phyloP scores from a whole-genome alignment of 53 echinoderm and acorn worm genomes.

The Holothuria scabra region DNA sequence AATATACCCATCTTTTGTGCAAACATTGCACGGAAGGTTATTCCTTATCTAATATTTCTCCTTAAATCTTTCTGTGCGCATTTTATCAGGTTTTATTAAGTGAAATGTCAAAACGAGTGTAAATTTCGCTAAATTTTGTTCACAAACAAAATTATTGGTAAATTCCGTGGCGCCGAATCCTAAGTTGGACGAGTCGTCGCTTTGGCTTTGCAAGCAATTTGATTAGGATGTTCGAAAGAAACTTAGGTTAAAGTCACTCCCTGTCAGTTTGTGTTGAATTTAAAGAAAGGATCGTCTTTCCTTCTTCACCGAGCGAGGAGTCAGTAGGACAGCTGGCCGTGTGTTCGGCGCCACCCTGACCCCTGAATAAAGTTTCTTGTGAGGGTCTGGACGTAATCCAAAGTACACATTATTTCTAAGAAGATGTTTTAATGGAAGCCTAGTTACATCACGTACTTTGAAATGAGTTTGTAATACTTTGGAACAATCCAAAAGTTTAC shows the following conservation, averaged over 20 bases:
- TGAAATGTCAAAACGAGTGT: slow-evolving; percentile 44
- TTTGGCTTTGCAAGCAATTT: slow-evolving; percentile 30
- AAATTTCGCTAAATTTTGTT: slow-evolving; percentile 31
- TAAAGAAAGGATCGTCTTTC: slow-evolving; percentile 20
- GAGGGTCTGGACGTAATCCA: not conserved
- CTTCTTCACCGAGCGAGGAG: not conserved
- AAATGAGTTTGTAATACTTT: too few relatives aligned
- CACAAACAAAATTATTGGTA: slow-evolving; percentile 41
- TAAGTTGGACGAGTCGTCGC: slow-evolving; percentile 20
- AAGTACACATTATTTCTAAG: too few relatives aligned
- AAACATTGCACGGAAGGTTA: too few relatives aligned
- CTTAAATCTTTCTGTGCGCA: slow-evolving; percentile 28
- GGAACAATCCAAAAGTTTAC: too few relatives aligned
- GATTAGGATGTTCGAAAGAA: slow-evolving; percentile 19
- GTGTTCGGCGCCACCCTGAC: slow-evolving; percentile 34
- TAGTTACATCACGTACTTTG: too few relatives aligned
- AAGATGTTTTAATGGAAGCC: too few relatives aligned
- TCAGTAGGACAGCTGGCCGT: slow-evolving; percentile 24
- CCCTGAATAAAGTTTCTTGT: not conserved
- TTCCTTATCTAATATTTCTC: too few relatives aligned
- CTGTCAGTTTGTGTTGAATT: slow-evolving; percentile 20
- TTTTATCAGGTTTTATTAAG: slow-evolving; percentile 40
- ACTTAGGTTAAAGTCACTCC: slow-evolving; percentile 20
- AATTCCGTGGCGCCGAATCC: slow-evolving; percentile 28
- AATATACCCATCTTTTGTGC: too few relatives aligned